A percentile compares a stretch with the other conserved stretches of the same genome.
Conservation (phyloP, 2,797 vertebrate genomes). For the Chelmon rostratus region DNA sequence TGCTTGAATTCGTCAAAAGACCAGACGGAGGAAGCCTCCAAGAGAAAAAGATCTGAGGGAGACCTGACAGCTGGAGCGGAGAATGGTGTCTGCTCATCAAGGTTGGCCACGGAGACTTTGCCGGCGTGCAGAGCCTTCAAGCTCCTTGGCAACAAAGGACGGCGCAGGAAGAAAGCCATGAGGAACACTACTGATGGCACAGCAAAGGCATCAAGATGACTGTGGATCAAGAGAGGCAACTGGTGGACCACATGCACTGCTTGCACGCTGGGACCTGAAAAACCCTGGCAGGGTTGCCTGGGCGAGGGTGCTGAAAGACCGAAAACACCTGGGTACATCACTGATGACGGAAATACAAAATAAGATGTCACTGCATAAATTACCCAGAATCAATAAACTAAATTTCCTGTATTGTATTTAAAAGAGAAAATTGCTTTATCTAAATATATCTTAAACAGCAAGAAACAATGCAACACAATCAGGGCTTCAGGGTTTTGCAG, state of each 20-base stretch:
- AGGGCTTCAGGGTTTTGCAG: no score
- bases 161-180: conserved; percentile 23
- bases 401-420: no score
- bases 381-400: no score
- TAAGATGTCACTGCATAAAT: no score
- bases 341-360: not conserved
- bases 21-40: conserved; percentile 1
- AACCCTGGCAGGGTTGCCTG: no score
- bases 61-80: not conserved
- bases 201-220: not conserved
- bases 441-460: no score
- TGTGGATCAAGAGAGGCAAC: conserved; percentile 11
- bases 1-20: conserved; percentile 3
- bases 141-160: conserved; percentile 25
- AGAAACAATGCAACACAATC: no score
- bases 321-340: not conserved
- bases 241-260: not conserved
- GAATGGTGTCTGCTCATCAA: not conserved
- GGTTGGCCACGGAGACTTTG: not conserved
- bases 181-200: conserved; percentile 8
- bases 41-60: conserved; percentile 8
- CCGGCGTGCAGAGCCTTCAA: not conserved
- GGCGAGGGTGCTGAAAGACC: not conserved
- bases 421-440: no score
- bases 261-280: not conserved